Conservation (phyloP, 2,797 vertebrate species). For the Antrozous pallidus region DNA sequence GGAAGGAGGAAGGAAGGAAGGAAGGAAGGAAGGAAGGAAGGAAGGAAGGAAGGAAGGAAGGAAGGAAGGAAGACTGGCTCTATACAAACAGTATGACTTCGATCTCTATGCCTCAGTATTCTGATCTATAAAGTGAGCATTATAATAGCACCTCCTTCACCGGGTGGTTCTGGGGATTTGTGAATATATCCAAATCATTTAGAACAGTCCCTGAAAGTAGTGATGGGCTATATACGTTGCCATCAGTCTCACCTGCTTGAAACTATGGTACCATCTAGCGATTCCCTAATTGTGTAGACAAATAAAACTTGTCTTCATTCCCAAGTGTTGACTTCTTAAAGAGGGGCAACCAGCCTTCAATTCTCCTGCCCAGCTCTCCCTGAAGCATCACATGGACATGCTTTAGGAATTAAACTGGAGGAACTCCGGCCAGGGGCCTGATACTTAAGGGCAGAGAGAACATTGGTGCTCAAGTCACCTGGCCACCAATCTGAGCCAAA, state of each 20-base stretch:
- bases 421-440: neutral
- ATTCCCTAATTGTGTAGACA: neutral
- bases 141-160: neutral
- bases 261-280: neutral
- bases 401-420: neutral
- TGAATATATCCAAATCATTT: neutral
- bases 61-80: neutral
- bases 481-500: neutral
- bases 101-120: neutral
- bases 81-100: neutral
- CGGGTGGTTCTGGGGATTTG: neutral
- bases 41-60: no score
- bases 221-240: fast-evolving
- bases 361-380: neutral
- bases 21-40: no score
- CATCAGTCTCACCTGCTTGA: no score
- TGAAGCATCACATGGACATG: neutral
- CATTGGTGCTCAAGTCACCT: neutral
- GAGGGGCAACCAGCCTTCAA: neutral
- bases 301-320: neutral
- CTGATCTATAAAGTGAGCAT: neutral
- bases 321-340: neutral
- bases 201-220: neutral
- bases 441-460: neutral
- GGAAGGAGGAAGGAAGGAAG: no score